Evolutionary conservation across 2,797 vertebrate species (phyloP).

Genomic region (Scomberomorus guttatus): DNA sequence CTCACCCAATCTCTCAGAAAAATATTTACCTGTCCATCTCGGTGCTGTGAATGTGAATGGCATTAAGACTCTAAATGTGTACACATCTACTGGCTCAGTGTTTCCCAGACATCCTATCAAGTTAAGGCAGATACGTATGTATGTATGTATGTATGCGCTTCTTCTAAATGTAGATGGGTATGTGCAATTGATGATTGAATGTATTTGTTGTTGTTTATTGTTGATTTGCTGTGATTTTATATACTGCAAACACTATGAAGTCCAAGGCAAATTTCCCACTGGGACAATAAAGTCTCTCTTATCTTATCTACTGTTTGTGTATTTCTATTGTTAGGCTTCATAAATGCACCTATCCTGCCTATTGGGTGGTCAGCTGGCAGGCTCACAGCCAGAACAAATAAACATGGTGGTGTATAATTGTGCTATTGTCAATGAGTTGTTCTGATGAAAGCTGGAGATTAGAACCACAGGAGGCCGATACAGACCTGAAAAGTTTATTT

Average conservation of each 20-base stretch:
- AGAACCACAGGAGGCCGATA: constrained; percentile 43
- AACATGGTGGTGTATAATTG: constrained; percentile 46
- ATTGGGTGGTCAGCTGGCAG: constrained; percentile 52
- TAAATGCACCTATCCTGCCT: constrained; percentile 49
- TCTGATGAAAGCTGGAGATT: constrained; percentile 59
- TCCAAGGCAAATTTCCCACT: not conserved
- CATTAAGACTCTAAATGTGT: not conserved
- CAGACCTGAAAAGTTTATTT: constrained; percentile 58
- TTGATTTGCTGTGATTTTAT: not conserved
- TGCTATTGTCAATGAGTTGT: constrained; percentile 61
- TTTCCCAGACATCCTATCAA: constrained; percentile 2
- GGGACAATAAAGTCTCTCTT: not conserved
- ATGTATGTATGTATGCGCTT: not conserved
- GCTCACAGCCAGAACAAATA: constrained; percentile 67
- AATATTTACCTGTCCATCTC: constrained; percentile 56
- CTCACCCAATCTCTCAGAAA: constrained; percentile 32
- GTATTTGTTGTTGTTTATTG: not conserved
- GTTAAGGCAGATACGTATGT: not conserved
- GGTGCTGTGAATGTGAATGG: constrained; percentile 10
- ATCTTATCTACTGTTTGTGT: constrained; percentile 21
- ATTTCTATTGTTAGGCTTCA: constrained; percentile 40
- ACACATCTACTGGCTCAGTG: not conserved
- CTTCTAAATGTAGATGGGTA: too few relatives aligned
- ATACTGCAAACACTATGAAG: too few relatives aligned
- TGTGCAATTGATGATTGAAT: not conserved